phyloP scores from a whole-genome alignment of 1,140 invertebrate species.

The Battus philenor region DNA sequence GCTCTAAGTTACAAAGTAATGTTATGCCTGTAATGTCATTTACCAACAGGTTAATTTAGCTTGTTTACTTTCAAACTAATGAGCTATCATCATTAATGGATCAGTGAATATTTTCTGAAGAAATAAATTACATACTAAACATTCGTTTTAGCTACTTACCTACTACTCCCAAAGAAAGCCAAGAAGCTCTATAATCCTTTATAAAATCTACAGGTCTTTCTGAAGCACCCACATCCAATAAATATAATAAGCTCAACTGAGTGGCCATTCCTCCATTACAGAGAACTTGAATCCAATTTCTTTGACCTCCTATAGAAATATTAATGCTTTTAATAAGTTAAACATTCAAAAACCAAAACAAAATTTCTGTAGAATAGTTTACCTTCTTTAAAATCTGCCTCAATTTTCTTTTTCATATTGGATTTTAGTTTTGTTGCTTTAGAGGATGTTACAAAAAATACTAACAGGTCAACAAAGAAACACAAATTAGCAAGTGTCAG shows the following conservation, averaged over 20 bases:
- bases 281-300: conserved; percentile 94
- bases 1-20: too few relatives aligned
- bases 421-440: conserved; percentile 88
- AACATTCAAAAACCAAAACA: too few relatives aligned
- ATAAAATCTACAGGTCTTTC: conserved; percentile 89
- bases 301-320: conserved; percentile 81
- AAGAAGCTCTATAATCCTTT: conserved; percentile 86
- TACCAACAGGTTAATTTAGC: too few relatives aligned
- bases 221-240: conserved; percentile 87
- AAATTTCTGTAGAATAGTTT: conserved; percentile 1
- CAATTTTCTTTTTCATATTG: conserved; percentile 83
- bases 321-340: conserved; percentile 9
- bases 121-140: conserved; percentile 3
- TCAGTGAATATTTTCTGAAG: neutral
- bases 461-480: conserved; percentile 84
- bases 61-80: too few relatives aligned
- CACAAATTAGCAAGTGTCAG: conserved; percentile 87
- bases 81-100: too few relatives aligned
- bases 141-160: conserved; percentile 72
- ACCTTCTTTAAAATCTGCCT: conserved; percentile 89
- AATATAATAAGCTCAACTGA: conserved; percentile 85
- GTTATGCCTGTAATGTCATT: too few relatives aligned
- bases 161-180: conserved; percentile 87
- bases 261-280: conserved; percentile 93
- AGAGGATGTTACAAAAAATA: conserved; percentile 89